Evolutionary conservation across 2,797 vertebrate genomes (phyloP), one percentile per base, ranked within the genome.

Genomic region (Aldrovandia affinis): DNA sequence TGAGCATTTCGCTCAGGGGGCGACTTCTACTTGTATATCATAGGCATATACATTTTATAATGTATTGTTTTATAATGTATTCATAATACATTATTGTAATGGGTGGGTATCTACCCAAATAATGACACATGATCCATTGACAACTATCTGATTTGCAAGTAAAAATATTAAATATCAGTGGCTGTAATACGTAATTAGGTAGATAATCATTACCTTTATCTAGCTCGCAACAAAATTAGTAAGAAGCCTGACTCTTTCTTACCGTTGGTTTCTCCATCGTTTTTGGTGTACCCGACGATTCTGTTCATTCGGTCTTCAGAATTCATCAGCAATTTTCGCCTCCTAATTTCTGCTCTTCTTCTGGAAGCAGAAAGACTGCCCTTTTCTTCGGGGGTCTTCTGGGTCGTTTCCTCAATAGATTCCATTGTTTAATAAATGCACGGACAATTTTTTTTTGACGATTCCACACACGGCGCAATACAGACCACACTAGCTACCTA

Each of bases 251-350:
- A 2, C 10, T 15, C 12, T 70, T 25, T 75, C 79, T 30, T 89
- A 94, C 95, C 93, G 79, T 25, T 75, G 70, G 70, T 25, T 39
- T 86, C 94, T 22, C 94, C 94, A 14, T 91, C 18, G 22, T 94
- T 92, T 85, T 70, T 95, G 44, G 61, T 73, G 89, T 93, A 97
- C 30, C 98, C 97, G 92, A 98, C 97, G 88, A 99, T 99, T 3
- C 97, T 94, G 87, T 97, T 97, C 95, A 99, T 97, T 80, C 98
- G 93, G 87, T 98, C 97, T 88, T 99, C 98, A 0, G 98, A 98
- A 88, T 98, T 99, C 93, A 96, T 93, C 84, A 99, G 95, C 89
- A 99, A 94, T 87, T 98, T 99, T 81, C 96, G 94, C 87, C 98
- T 93, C 54, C 98, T 94, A 87, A 97, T 94, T 92, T 99, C 98